These are phyloP conservation scores for Trinorchestia longiramus DNA, from an alignment of 1,140 invertebrate genomes.

Conservation along the genomic window DNA sequence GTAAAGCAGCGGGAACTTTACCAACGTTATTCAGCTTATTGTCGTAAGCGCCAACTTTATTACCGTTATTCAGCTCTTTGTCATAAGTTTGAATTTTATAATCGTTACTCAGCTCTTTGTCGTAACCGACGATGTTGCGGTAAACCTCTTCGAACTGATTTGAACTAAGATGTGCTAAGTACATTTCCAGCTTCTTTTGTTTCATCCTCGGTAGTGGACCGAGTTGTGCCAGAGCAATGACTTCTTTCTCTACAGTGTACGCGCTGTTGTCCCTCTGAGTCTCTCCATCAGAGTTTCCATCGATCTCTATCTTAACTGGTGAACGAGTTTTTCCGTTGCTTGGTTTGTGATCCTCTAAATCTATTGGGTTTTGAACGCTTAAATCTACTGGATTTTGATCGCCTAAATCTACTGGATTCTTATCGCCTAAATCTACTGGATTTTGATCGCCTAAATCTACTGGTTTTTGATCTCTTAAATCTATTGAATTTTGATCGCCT, in stretches of 20 bases:
- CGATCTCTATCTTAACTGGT: not conserved
- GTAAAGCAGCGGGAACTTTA: not conserved
- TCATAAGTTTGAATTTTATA: too few relatives aligned
- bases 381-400: too few relatives aligned
- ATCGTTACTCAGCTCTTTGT: not conserved
- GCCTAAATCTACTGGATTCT: too few relatives aligned
- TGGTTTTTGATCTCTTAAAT: too few relatives aligned
- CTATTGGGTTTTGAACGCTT: not conserved
- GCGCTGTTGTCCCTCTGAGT: not conserved
- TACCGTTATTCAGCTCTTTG: too few relatives aligned
- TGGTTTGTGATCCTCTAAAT: not conserved
- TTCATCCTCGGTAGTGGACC: not conserved
- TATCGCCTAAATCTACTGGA: too few relatives aligned
- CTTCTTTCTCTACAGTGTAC: constrained; percentile 1
- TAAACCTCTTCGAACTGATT: constrained; percentile 11
- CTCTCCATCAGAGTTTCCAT: not conserved
- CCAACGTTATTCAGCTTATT: too few relatives aligned
- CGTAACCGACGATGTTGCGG: constrained; percentile 26
- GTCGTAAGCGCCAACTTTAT: too few relatives aligned
- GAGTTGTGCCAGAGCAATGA: not conserved
- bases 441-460: too few relatives aligned
- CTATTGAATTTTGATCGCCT: too few relatives aligned
- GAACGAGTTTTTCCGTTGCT: not conserved
- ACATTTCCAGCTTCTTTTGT: constrained; percentile 12
- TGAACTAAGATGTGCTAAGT: not conserved